These are phyloP conservation scores for Turdus rufiventris DNA, from an alignment of 2,113 vertebrate species.

Conservation along the genomic window DNA sequence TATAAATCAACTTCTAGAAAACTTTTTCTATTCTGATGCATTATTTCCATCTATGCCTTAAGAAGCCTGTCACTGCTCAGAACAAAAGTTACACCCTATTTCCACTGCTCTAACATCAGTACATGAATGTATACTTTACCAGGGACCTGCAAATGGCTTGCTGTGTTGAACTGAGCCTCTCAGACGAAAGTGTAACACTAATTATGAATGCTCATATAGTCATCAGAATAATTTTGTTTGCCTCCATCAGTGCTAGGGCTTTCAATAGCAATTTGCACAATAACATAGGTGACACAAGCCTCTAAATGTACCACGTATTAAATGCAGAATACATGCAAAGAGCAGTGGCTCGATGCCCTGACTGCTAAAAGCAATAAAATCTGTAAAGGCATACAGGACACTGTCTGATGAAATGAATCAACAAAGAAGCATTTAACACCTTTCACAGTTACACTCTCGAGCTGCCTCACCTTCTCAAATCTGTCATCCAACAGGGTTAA, in stretches of 20 bases:
- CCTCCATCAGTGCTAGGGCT: background rate
- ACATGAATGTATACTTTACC: background rate
- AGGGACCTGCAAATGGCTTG: background rate
- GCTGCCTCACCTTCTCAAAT: constrained; percentile 87
- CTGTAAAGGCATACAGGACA: background rate
- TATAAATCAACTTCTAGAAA: background rate
- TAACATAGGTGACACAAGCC: background rate
- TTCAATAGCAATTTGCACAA: background rate
- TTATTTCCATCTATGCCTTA: background rate
- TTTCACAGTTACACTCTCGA: background rate
- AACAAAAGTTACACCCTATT: background rate
- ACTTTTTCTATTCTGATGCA: background rate
- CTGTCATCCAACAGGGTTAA: constrained; percentile 90
- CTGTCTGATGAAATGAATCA: background rate
- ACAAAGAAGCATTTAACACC: background rate
- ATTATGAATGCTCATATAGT: background rate
- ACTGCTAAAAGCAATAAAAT: background rate
- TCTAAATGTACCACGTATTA: background rate
- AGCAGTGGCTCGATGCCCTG: background rate
- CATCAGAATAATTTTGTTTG: background rate
- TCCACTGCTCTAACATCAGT: background rate
- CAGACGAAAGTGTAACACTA: background rate
- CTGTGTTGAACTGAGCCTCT: background rate
- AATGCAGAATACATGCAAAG: fast-evolving
- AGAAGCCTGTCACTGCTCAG: background rate